These are phyloP conservation scores for Macaria notata DNA, from an alignment of 2,888 invertebrate species.

Conservation along the genomic window DNA sequence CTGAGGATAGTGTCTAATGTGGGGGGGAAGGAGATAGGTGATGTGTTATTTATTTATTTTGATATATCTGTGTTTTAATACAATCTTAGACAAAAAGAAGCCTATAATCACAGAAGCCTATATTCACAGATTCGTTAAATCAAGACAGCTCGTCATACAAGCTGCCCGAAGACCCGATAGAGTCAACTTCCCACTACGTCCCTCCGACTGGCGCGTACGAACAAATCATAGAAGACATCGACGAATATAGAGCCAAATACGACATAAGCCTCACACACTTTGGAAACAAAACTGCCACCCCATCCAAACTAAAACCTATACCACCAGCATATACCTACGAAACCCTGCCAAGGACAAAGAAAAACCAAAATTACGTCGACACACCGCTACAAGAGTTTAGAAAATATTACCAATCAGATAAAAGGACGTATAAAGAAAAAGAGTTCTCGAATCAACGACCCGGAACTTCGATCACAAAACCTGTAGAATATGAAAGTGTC, in stretches of 20 bases:
- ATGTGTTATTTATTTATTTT: no score
- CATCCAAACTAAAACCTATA: constrained; percentile 43
- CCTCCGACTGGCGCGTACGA: background rate
- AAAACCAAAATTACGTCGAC: constrained; percentile 52
- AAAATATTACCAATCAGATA: constrained; percentile 55
- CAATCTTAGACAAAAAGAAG: no score
- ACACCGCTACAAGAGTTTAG: constrained; percentile 65
- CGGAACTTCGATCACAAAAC: background rate
- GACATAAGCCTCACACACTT: constrained; percentile 43
- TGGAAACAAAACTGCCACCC: constrained; percentile 41
- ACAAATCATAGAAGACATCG: constrained; percentile 44
- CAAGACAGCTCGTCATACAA: no score
- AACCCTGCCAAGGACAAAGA: constrained; percentile 5
- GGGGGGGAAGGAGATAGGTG: no score
- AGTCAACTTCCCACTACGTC: no score
- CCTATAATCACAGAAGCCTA: no score
- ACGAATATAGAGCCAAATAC: constrained; percentile 49
- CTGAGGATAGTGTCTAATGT: no score
- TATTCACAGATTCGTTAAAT: no score
- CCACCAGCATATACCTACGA: constrained; percentile 35
- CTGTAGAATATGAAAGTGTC: background rate
- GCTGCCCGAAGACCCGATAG: no score
- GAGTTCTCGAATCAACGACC: background rate
- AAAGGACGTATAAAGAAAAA: constrained; percentile 10
- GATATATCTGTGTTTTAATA: no score